phyloP scores from a whole-genome alignment of 2,888 invertebrate species.

The Melanophora roralis region DNA sequence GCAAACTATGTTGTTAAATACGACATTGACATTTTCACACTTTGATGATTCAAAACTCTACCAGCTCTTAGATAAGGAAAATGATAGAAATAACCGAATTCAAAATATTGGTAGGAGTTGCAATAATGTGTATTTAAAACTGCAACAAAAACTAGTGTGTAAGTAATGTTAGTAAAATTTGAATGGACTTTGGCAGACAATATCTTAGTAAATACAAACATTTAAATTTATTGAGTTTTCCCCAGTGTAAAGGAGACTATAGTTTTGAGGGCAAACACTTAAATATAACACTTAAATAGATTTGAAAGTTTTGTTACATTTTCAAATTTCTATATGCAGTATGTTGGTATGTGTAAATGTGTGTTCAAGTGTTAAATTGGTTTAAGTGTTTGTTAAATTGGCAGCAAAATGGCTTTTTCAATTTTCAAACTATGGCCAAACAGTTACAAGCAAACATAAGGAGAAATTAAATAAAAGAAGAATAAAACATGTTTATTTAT shows the following conservation, averaged over 20 bases:
- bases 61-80: neutral
- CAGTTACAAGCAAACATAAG: no score
- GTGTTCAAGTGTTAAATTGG: conserved; percentile 76
- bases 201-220: conserved; percentile 37
- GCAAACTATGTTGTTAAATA: conserved; percentile 10
- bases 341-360: conserved; percentile 63
- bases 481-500: neutral
- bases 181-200: conserved; percentile 34
- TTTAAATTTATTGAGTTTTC: conserved; percentile 17
- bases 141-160: neutral
- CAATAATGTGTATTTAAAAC: conserved; percentile 40
- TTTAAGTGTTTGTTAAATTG: conserved; percentile 77
- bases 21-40: conserved; percentile 76
- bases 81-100: neutral
- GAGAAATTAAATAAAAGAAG: neutral
- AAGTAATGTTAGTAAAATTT: conserved; percentile 30
- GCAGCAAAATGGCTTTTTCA: conserved; percentile 77
- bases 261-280: neutral
- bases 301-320: no score
- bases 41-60: conserved; percentile 67
- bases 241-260: conserved; percentile 9
- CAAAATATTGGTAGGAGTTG: conserved; percentile 24
- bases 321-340: conserved; percentile 17
- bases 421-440: conserved; percentile 66
- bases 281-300: conserved; percentile 11